Base-by-base conservation (phyloP, 2,113 vertebrate species). In the Tretioscincus oriximinensis region DNA sequence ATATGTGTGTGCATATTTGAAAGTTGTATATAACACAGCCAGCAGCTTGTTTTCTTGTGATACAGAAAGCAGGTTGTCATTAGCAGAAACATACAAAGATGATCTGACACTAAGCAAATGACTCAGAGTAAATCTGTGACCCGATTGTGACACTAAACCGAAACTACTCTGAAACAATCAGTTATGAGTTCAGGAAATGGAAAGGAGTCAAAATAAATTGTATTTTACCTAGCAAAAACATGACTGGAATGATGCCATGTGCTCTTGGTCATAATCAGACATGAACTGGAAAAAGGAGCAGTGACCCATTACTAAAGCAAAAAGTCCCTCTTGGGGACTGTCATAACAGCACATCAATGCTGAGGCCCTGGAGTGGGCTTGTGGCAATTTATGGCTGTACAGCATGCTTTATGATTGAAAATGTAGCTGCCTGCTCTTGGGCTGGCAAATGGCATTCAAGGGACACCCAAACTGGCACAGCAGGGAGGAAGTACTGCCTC, bases 71-170 rank as follows among this genome's bases (percentile, higher is more conserved):
- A 65, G 16, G 60, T 51, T 71, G 31, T 2, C 10, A 31, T 75
- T 76, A 69, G 71, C 28, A 29, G n/a, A 76, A 88, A n/a, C 31
- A 66, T 69, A 5, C 22, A 18, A 78, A 74, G 73, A 76, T 8
- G 9, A 26, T 67, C 35, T n/a, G 20, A 76, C 49, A 58, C 11
- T 9, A 29, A 81, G 66, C n/a, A 81, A 80, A 85, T 12, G n/a
- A 80, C 41, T 49, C 24, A 73, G 70, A 21, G 8, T 63, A 87
- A 74, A 69, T 67, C 54, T 85, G 29, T 82, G 75, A 83, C 28
- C 5, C 63, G 35, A 5, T 61, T 51, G 63, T 24, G 8, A 65
- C 51, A 3, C 16, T 35, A 45, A 41, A 66, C 49, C 58, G 64
- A 81, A 81, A 54, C 29, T 74, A 51, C 61, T 77, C 75, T 49